A percentile compares a stretch with the other conserved stretches of the same genome.
Evolutionary conservation across 2,888 invertebrate genomes (phyloP).

Genomic region (Watsonalla cultraria): DNA sequence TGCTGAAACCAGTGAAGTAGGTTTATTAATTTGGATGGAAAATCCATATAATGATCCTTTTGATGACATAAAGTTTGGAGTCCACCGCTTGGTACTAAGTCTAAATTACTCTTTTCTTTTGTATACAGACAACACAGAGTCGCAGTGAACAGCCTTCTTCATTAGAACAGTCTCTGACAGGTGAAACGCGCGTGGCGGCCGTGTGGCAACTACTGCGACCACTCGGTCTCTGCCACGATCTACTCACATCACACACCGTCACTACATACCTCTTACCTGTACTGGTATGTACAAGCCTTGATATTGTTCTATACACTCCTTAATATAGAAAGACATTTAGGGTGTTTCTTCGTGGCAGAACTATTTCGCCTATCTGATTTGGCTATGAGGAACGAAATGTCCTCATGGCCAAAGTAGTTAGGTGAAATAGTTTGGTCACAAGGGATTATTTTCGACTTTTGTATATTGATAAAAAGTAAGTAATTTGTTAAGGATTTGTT

Average conservation of each 20-base stretch:
- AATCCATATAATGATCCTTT: too few species aligned
- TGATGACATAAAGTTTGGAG: too few species aligned
- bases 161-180: slow-evolving; percentile 56
- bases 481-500: too few species aligned
- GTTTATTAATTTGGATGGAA: slow-evolving; percentile 9
- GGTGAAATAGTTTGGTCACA: too few species aligned
- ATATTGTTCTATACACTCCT: slow-evolving; percentile 16
- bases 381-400: too few species aligned
- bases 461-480: too few species aligned
- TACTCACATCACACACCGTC: slow-evolving; percentile 92
- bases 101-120: not conserved
- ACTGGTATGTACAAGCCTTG: slow-evolving; percentile 80
- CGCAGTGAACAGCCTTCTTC: slow-evolving; percentile 64
- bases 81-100: too few species aligned
- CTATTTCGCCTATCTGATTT: too few species aligned
- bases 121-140: slow-evolving; percentile 28
- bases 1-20: slow-evolving; percentile 56
- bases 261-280: slow-evolving; percentile 95
- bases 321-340: too few species aligned
- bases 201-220: slow-evolving; percentile 87
- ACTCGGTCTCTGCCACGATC: slow-evolving; percentile 94
- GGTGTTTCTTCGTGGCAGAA: too few species aligned
- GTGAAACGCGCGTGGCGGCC: slow-evolving; percentile 63
- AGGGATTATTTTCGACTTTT: too few species aligned
- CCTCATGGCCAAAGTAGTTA: too few species aligned